These are phyloP conservation scores for Xiphophorus maculatus DNA, from an alignment of 2,113 vertebrate genomes.

Conservation along the genomic window DNA sequence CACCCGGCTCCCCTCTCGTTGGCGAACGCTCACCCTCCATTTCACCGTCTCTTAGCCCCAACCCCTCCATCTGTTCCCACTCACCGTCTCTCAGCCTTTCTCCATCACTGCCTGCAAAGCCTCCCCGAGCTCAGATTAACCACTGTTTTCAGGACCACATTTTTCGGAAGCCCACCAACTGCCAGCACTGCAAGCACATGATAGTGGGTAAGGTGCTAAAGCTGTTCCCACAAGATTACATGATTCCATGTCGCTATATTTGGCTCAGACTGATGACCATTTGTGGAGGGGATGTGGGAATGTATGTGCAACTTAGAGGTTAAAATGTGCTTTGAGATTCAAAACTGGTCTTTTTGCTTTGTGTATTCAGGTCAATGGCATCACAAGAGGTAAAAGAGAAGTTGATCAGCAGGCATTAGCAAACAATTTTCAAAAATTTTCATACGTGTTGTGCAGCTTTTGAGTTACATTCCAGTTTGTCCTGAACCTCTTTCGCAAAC, in stretches of 20 bases:
- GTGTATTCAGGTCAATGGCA: neutral
- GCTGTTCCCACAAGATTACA: neutral
- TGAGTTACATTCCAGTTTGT: neutral
- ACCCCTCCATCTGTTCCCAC: conserved; percentile 75
- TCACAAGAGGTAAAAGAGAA: neutral
- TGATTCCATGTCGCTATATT: neutral
- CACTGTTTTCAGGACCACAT: conserved; percentile 91
- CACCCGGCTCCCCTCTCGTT: conserved; percentile 72
- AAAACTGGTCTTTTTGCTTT: too few species aligned
- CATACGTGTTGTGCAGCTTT: neutral
- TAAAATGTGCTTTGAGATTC: too few species aligned
- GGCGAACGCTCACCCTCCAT: conserved; percentile 67
- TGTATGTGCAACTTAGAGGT: neutral
- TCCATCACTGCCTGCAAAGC: conserved; percentile 60
- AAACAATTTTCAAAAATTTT: neutral
- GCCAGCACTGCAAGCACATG: conserved; percentile 90
- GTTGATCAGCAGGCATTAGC: neutral
- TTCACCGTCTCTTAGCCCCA: conserved; percentile 76
- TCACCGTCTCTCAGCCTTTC: conserved; percentile 78
- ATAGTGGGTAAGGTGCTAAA: conserved; percentile 85
- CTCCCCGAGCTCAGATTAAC: conserved; percentile 76
- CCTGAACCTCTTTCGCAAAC: neutral
- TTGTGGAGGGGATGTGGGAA: neutral
- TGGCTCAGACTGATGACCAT: neutral
- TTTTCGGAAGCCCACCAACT: conserved; percentile 89